Percentiles rank a stretch among this genome's conserved stretches.
These are phyloP conservation scores for Tupaia tana DNA, from an alignment of 2,113 vertebrate genomes.

Conservation along the genomic window DNA sequence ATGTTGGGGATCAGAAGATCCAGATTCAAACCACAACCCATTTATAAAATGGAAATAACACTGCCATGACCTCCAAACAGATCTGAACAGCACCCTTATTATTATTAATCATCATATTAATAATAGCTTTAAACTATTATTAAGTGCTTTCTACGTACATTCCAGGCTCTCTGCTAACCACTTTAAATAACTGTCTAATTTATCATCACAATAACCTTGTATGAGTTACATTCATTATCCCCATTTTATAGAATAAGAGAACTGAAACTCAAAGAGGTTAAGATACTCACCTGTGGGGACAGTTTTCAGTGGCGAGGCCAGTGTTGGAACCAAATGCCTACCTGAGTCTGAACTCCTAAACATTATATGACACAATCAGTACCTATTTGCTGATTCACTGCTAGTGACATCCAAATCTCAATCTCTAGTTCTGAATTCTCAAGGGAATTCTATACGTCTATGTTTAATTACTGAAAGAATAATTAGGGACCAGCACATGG, in stretches of 20 bases:
- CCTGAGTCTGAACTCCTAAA: not conserved
- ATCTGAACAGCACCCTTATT: conserved; percentile 6
- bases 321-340: not conserved
- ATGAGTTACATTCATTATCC: not conserved
- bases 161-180: conserved; percentile 6
- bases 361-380: not conserved
- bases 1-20: not conserved
- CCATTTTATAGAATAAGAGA: conserved; percentile 13
- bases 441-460: not conserved
- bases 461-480: conserved; percentile 29
- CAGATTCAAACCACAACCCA: conserved; percentile 22
- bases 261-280: not conserved
- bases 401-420: not conserved
- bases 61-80: not conserved
- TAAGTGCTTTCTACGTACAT: conserved; percentile 18
- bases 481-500: not conserved
- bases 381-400: not conserved
- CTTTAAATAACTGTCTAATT: not conserved
- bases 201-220: not conserved
- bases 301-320: not conserved
- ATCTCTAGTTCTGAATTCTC: not conserved
- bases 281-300: not conserved
- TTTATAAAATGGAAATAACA: conserved; percentile 40
- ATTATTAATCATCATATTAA: conserved; percentile 2
- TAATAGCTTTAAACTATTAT: not conserved